Conservation (phyloP, 2,797 vertebrate genomes). For the Manis javanica region DNA sequence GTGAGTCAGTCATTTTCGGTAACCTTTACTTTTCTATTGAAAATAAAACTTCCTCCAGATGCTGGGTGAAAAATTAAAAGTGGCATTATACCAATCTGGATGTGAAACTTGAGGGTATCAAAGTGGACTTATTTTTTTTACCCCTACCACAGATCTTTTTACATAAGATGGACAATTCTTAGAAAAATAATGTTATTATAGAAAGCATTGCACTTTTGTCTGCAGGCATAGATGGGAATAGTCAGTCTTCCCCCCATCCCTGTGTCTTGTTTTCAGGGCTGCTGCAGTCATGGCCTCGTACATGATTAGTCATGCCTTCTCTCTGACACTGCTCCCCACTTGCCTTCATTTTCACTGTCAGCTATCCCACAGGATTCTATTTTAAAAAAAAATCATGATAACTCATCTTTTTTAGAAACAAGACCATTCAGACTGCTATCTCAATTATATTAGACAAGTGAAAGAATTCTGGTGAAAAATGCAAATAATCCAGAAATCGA, state of each 20-base stretch:
- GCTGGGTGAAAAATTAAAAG: constrained; percentile 6
- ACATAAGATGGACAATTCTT: neutral
- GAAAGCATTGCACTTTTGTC: neutral
- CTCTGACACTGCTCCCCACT: neutral
- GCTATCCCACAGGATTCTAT: neutral
- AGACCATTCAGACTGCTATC: neutral
- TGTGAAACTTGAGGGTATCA: neutral
- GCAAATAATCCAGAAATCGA: neutral
- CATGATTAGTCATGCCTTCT: neutral
- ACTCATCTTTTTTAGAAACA: neutral
- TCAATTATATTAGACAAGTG: neutral
- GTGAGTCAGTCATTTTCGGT: constrained; percentile 58
- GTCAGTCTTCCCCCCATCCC: neutral
- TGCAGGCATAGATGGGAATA: neutral
- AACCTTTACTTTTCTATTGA: constrained; percentile 60
- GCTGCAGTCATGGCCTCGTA: neutral
- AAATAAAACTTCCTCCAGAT: constrained; percentile 50
- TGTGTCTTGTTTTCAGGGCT: neutral
- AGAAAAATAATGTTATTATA: constrained; percentile 27
- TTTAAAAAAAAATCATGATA: neutral
- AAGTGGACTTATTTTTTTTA: neutral
- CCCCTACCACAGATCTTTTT: neutral
- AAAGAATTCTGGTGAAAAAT: neutral
- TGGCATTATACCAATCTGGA: neutral
- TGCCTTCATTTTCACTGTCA: neutral